Evolutionary conservation across 92 coral and sea anemone genomes (phyloP).

Genomic region (Porites rus): DNA sequence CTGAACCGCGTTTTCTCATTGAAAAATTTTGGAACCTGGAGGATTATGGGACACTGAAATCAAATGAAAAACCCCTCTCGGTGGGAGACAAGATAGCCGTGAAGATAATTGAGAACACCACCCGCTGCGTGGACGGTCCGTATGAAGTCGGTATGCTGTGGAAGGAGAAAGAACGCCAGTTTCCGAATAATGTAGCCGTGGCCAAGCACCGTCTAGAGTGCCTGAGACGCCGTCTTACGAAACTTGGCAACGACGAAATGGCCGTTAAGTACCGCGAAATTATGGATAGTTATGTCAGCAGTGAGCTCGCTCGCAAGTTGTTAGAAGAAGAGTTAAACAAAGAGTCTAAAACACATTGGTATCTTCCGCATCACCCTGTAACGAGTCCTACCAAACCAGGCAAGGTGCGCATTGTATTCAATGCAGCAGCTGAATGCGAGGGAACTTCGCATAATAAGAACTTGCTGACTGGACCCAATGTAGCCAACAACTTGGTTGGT

Average conservation of each 20-base stretch:
- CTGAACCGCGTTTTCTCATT: constrained; percentile 1
- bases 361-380: constrained; percentile 65
- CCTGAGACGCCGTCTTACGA: constrained; percentile 45
- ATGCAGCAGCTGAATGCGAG: constrained; percentile 60
- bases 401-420: constrained; percentile 14
- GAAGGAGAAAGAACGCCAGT: neutral
- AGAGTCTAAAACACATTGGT: constrained; percentile 46
- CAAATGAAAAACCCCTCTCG: constrained; percentile 33
- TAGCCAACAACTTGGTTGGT: constrained; percentile 58
- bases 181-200: constrained; percentile 34
- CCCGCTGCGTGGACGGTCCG: constrained; percentile 29
- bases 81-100: constrained; percentile 38
- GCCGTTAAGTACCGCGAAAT: constrained; percentile 14
- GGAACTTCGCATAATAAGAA: constrained; percentile 54
- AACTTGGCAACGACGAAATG: constrained; percentile 29
- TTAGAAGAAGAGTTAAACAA: constrained; percentile 38
- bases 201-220: constrained; percentile 28
- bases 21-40: neutral
- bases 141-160: constrained; percentile 65
- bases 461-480: constrained; percentile 55
- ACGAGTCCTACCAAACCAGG: too few relatives aligned
- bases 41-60: constrained; percentile 31
- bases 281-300: constrained; percentile 50
- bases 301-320: constrained; percentile 62
- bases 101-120: constrained; percentile 45